phyloP scores from a whole-genome alignment of 2,888 invertebrate species.

The Pecten maximus region DNA sequence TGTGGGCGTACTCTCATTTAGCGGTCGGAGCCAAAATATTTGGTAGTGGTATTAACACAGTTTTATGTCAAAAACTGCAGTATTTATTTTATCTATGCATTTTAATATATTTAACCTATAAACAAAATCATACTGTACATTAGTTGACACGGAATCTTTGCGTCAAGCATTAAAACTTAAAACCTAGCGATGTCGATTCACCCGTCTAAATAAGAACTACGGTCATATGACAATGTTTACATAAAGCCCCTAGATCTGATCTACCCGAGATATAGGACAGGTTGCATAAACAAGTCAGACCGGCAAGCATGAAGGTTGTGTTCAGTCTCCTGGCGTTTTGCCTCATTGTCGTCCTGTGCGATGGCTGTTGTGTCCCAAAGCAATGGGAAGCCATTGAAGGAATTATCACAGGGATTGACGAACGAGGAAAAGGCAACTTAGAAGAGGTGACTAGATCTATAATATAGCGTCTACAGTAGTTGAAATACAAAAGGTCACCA shows the following conservation, averaged over 20 bases:
- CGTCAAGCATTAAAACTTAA: too few species aligned
- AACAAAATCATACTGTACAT: too few species aligned
- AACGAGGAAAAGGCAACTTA: not conserved
- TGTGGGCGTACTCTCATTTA: not conserved
- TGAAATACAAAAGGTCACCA: too few species aligned
- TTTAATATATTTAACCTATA: too few species aligned
- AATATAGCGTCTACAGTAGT: not conserved
- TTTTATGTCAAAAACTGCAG: too few species aligned
- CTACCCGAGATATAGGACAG: not conserved
- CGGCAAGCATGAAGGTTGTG: not conserved
- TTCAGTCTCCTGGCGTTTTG: not conserved
- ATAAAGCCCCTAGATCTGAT: not conserved
- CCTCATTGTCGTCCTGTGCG: not conserved
- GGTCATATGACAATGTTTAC: slow-evolving; percentile 1
- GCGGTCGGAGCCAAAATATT: not conserved
- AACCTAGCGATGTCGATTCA: not conserved
- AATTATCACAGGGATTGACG: not conserved
- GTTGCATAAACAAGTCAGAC: not conserved
- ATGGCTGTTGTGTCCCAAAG: not conserved
- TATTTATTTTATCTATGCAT: too few species aligned
- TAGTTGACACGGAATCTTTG: too few species aligned
- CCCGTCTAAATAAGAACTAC: not conserved
- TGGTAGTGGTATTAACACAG: too few species aligned
- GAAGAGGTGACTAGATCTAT: not conserved
- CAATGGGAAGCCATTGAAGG: not conserved